A percentile compares a stretch with the other conserved stretches of the same genome.
phyloP scores from a whole-genome alignment of 2,113 vertebrate species.

The Larimichthys crocea region DNA sequence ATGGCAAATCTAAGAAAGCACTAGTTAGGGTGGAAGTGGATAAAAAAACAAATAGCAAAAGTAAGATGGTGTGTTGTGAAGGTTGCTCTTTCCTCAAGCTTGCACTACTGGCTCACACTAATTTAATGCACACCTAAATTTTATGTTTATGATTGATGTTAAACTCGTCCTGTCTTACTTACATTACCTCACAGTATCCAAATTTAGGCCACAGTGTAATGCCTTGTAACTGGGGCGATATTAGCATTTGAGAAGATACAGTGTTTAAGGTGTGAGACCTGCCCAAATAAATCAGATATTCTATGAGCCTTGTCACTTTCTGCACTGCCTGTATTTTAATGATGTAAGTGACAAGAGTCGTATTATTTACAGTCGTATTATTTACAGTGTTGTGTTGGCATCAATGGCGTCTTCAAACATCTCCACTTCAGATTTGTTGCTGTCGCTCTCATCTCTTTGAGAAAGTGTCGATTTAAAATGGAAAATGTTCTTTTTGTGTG shows the following conservation, averaged over 20 bases:
- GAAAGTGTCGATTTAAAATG: not conserved
- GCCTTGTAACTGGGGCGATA: constrained; percentile 28
- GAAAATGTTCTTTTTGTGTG: not conserved
- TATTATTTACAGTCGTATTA: constrained; percentile 49
- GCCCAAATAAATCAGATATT: constrained; percentile 49
- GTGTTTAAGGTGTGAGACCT: constrained; percentile 35
- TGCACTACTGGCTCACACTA: not conserved
- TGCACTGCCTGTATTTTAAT: constrained; percentile 23
- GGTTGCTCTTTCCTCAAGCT: not conserved
- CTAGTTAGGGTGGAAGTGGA: not conserved
- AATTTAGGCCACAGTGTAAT: constrained; percentile 45
- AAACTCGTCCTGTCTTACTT: constrained; percentile 7
- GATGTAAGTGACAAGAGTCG: constrained; percentile 2
- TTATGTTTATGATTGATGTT: not conserved
- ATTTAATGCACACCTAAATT: not conserved
- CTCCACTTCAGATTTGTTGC: constrained; percentile 1
- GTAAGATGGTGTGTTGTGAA: not conserved
- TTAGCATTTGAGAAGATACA: constrained; percentile 61
- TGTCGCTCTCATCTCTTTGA: not conserved
- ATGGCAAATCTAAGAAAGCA: not conserved
- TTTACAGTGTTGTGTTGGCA: not conserved
- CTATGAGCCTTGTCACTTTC: constrained; percentile 48
- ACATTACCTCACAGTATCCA: constrained; percentile 58
- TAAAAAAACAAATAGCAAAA: not conserved
- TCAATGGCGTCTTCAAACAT: not conserved